Evolutionary conservation across 2,113 vertebrate genomes (phyloP).

Genomic region (Ameiurus melas): DNA sequence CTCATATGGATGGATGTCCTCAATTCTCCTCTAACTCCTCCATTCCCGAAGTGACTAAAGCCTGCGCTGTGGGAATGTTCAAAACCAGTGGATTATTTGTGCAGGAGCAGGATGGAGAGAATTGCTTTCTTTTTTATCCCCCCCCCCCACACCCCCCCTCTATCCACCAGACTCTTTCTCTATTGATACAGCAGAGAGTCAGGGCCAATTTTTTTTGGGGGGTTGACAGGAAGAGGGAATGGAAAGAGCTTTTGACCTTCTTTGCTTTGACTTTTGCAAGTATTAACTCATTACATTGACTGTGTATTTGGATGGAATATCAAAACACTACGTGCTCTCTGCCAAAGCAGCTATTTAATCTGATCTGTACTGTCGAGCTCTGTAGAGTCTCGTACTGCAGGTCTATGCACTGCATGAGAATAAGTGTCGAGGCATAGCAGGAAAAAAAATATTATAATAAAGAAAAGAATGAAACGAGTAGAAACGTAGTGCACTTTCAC

Average conservation of each 20-base stretch:
- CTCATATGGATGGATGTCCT: constrained; percentile 17
- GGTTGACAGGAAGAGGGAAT: not conserved
- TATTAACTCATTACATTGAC: not conserved
- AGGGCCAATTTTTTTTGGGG: not conserved
- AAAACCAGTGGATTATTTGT: constrained; percentile 3
- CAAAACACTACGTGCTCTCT: not conserved
- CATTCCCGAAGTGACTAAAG: not conserved
- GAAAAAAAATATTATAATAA: not conserved
- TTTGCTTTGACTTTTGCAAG: not conserved
- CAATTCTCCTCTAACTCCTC: not conserved
- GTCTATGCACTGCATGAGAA: not conserved
- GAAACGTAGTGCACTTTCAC: not conserved
- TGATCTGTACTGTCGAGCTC: not conserved
- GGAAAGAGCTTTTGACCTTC: constrained; percentile 3
- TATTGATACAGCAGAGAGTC: not conserved
- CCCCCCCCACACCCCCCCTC: not conserved
- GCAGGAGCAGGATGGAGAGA: not conserved
- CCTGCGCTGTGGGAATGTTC: not conserved
- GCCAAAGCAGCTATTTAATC: constrained; percentile 12
- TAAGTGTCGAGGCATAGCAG: not conserved
- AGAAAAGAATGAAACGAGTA: too few species aligned
- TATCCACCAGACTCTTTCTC: not conserved
- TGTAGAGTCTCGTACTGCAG: not conserved
- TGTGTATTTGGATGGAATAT: not conserved
- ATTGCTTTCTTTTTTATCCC: too few species aligned